phyloP scores from a whole-genome alignment of 2,888 invertebrate genomes.

The Ormyrus thymus region DNA sequence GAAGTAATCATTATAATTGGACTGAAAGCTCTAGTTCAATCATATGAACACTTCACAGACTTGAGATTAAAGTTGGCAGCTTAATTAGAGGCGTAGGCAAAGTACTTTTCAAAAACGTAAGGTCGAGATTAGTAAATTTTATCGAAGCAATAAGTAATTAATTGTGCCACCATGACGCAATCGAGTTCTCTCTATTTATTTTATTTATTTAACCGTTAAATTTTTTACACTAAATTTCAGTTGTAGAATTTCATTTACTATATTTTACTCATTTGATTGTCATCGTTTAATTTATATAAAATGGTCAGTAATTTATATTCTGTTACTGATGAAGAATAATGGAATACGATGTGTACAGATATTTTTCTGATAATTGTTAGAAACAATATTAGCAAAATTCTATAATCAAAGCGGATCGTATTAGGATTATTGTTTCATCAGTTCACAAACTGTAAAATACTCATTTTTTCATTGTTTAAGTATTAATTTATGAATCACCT shows the following conservation, averaged over 20 bases:
- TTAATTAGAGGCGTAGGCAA: conserved; percentile 8
- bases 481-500: conserved; percentile 25
- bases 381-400: too few relatives aligned
- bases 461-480: conserved; percentile 32
- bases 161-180: conserved; percentile 22
- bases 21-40: not conserved
- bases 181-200: conserved; percentile 30
- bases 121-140: conserved; percentile 40
- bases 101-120: conserved; percentile 11
- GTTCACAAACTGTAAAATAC: conserved; percentile 15
- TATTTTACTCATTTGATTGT: conserved; percentile 14
- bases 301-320: not conserved
- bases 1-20: too few relatives aligned
- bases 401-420: not conserved
- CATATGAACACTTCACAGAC: not conserved
- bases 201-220: conserved; percentile 36
- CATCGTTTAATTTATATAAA: conserved; percentile 12
- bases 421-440: conserved; percentile 15
- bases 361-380: not conserved
- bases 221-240: conserved; percentile 10
- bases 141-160: conserved; percentile 36
- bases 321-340: conserved; percentile 17
- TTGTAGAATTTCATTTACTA: not conserved
- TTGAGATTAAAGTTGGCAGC: conserved; percentile 18
- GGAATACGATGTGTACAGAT: not conserved